A percentile compares a stretch with the other conserved stretches of the same genome.
phyloP scores from a whole-genome alignment of 92 coral and sea anemone species.

The Chrysogorgia sp. region DNA sequence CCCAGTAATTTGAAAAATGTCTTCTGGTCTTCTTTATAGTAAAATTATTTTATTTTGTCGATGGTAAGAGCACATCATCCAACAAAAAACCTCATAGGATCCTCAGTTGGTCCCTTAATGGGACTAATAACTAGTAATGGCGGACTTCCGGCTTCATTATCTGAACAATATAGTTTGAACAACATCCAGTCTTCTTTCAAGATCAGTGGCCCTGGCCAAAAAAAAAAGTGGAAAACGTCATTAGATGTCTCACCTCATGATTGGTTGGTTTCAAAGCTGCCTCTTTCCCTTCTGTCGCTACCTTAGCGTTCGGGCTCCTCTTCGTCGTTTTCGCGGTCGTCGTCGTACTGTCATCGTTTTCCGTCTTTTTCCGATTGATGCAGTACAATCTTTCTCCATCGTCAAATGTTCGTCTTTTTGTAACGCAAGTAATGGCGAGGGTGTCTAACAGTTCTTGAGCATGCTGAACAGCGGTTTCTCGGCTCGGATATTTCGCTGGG shows the following conservation, averaged over 20 bases:
- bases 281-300: neutral
- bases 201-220: neutral
- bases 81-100: no score
- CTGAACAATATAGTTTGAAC: no score
- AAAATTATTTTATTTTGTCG: no score
- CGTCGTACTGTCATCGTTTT: neutral
- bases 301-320: neutral
- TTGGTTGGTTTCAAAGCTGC: neutral
- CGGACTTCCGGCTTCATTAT: no score
- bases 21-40: no score
- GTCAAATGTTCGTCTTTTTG: conserved; percentile 60
- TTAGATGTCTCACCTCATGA: conserved; percentile 26
- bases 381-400: conserved; percentile 72
- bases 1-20: no score
- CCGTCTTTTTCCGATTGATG: conserved; percentile 16
- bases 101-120: no score
- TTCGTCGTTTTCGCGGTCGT: neutral
- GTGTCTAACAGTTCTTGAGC: conserved; percentile 62
- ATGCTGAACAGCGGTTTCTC: conserved; percentile 56
- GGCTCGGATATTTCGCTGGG: conserved; percentile 43
- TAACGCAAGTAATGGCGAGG: conserved; percentile 57
- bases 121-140: no score
- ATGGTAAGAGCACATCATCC: no score
- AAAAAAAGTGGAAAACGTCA: neutral
- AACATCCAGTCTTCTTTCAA: no score